Base-by-base conservation (phyloP, 2,888 invertebrate genomes). In the Proisotoma minuta region DNA sequence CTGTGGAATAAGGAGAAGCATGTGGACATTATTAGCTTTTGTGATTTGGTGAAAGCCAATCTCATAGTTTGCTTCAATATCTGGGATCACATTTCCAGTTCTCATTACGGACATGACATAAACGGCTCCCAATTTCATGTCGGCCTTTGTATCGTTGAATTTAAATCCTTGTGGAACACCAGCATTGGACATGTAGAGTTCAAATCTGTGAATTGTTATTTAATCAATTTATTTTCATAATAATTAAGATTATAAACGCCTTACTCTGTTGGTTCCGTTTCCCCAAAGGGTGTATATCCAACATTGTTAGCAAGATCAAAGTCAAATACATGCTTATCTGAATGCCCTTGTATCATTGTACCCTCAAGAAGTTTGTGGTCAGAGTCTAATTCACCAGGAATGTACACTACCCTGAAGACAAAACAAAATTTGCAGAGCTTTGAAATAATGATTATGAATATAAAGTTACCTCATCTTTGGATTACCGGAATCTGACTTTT, bases 1-100 rank as follows among this genome's bases (percentile, higher is more conserved):
- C 77, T 98, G 98, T 0, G 97, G 97, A 23, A 97, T 76, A 75
- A 93, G 84, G 87, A 87, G 89, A 3, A 91, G 77, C 75, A 96
- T 89, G 74, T 89, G 88, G 1, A 95, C 77, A 1, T 84, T 83
- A 77, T 89, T 91, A 0, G 88, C 83, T 1, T 83, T 79, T 0
- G 88, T 87, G 27, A 88, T 59, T 60, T 65, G 57, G 40, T 62
- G 58, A 5, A 61, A 29, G 8, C 50, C 59, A 1, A 61, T 29
- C 12, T 43, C 2, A 26, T 65, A 59, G 10, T 39, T 23, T 3
- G 50, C 39, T 2, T 20, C 27, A 2, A 18, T 28, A 12, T 47
- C 10, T 20, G 12, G 23, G 75, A 73, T 79, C 76, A 28, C 28
- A 43, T 24, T 49, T 22, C 12, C 20, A 24, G 57, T 57, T 24